A percentile compares a stretch with the other conserved stretches of the same genome.
Conservation (phyloP, 2,113 vertebrate species). For the Nymphicus hollandicus region DNA sequence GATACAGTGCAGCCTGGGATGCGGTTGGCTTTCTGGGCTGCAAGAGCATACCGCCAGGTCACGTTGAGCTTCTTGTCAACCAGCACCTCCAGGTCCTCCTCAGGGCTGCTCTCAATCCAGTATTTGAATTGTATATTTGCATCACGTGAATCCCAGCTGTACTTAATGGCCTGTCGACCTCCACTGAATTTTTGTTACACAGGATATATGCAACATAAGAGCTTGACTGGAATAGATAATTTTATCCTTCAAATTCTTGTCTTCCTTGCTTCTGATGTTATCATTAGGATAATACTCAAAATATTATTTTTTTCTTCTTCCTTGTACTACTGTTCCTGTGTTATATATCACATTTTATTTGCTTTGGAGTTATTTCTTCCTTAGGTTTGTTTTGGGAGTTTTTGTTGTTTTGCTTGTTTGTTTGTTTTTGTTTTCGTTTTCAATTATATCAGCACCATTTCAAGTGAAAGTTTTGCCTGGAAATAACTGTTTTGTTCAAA, state of each 20-base stretch:
- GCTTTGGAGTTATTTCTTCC: not conserved
- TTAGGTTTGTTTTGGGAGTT: not conserved
- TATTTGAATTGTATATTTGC: not conserved
- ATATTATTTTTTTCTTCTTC: not conserved
- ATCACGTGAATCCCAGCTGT: not conserved
- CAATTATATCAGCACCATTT: not conserved
- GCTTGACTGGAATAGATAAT: not conserved
- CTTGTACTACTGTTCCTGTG: rapidly evolving
- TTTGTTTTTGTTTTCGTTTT: not conserved
- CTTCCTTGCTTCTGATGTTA: not conserved
- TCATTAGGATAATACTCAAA: not conserved
- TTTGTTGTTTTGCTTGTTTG: not conserved
- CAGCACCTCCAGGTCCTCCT: not conserved
- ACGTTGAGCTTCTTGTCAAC: not conserved
- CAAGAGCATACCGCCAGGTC: no score
- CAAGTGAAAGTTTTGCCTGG: not conserved
- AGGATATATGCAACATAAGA: not conserved
- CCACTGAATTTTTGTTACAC: not conserved
- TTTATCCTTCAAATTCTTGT: not conserved
- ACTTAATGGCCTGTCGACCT: not conserved
- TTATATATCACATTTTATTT: not conserved
- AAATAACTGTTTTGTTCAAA: not conserved
- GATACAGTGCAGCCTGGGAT: not conserved
- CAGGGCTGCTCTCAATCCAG: not conserved
- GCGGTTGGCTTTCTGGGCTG: not conserved